Percentiles rank a stretch among this genome's conserved stretches.
phyloP scores from a whole-genome alignment of 2,888 invertebrate genomes.

The Drosophila incognita region DNA sequence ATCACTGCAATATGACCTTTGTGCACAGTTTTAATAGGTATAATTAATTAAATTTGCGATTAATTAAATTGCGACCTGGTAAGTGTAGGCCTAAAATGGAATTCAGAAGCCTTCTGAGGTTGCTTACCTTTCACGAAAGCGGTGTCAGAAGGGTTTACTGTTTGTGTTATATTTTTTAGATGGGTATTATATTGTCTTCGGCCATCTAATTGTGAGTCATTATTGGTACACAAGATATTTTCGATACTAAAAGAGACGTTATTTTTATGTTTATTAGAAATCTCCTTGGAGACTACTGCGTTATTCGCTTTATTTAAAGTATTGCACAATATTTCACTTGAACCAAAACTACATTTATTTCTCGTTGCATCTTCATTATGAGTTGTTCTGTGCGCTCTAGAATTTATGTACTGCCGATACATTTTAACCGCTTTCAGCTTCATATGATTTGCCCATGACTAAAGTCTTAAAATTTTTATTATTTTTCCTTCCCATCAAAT shows the following conservation, averaged over 20 bases:
- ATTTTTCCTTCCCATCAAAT: constrained; percentile 11
- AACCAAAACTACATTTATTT: neutral
- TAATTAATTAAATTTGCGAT: neutral
- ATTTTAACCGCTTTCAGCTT: constrained; percentile 32
- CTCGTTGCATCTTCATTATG: neutral
- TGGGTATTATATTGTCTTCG: neutral
- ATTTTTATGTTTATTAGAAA: neutral
- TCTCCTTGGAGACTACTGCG: constrained; percentile 1
- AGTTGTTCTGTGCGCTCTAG: constrained; percentile 1
- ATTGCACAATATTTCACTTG: constrained; percentile 29
- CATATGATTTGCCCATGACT: constrained; percentile 29
- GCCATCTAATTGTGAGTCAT: constrained; percentile 3
- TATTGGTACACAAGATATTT: constrained; percentile 42
- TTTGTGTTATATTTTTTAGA: constrained; percentile 7
- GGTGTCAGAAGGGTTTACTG: neutral
- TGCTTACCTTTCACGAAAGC: constrained; percentile 19
- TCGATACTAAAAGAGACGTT: constrained; percentile 43
- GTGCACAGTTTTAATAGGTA: neutral
- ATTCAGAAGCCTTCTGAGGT: neutral
- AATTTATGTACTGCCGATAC: constrained; percentile 15
- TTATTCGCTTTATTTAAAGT: neutral
- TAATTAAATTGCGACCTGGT: neutral
- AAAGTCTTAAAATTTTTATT: constrained; percentile 7
- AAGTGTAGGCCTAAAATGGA: neutral
- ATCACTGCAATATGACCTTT: neutral